Evolutionary conservation across 2,797 vertebrate genomes (phyloP).

Genomic region (Hafferia zeledoni): DNA sequence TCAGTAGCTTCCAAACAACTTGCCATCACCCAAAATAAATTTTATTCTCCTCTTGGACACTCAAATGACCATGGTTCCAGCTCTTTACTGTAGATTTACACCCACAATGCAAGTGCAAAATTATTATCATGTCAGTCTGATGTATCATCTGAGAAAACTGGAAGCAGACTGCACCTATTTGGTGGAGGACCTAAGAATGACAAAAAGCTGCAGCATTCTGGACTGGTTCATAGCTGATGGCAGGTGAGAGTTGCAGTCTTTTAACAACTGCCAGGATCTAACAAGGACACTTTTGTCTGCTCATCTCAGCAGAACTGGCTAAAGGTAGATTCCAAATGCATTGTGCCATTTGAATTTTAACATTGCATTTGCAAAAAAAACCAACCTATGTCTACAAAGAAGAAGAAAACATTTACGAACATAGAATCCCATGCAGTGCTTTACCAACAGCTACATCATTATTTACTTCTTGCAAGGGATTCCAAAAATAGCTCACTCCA

Average conservation of each 20-base stretch:
- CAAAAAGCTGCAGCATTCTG: not conserved
- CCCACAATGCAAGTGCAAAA: not conserved
- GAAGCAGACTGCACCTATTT: not conserved
- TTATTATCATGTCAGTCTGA: not conserved
- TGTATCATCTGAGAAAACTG: not conserved
- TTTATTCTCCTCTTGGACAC: not conserved
- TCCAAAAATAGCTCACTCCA: not conserved
- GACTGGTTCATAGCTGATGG: not conserved
- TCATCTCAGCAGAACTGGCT: not conserved
- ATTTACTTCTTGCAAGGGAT: not conserved
- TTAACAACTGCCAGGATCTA: not conserved
- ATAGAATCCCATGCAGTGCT: not conserved
- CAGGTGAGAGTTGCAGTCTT: not conserved
- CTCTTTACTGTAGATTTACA: not conserved
- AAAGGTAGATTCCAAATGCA: not conserved
- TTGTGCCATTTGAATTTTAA: not conserved
- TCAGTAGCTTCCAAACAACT: slow-evolving; percentile 23
- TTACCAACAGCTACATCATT: not conserved
- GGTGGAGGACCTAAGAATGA: not conserved
- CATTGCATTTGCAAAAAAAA: not conserved
- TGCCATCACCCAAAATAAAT: slow-evolving; percentile 5
- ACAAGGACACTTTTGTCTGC: not conserved
- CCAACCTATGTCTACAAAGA: not conserved
- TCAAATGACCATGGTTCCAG: not conserved
- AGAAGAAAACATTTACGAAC: not conserved